Evolutionary conservation across 2,888 invertebrate species (phyloP).

Genomic region (Litoditis marina): DNA sequence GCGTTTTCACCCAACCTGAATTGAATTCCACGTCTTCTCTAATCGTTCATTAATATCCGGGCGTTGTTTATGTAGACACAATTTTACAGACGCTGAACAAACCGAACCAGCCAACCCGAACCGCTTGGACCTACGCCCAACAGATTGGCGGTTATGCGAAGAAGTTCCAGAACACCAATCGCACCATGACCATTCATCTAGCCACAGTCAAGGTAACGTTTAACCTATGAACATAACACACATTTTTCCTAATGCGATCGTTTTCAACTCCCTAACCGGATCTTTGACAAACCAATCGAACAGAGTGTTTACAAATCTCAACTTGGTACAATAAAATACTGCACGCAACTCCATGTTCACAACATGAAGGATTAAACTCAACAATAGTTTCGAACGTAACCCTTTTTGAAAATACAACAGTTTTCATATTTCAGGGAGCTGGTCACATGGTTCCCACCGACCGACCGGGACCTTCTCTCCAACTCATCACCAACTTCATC

Average conservation of each 20-base stretch:
- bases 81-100: too few relatives aligned
- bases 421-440: conserved; percentile 65
- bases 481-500: conserved; percentile 72
- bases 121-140: conserved; percentile 33
- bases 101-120: conserved; percentile 16
- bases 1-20: too few relatives aligned
- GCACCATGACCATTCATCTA: conserved; percentile 30
- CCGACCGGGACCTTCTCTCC: conserved; percentile 76
- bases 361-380: neutral
- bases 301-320: too few relatives aligned
- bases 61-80: too few relatives aligned
- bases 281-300: too few relatives aligned
- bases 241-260: too few relatives aligned
- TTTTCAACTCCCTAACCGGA: too few relatives aligned
- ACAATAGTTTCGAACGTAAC: neutral
- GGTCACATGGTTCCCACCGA: conserved; percentile 80
- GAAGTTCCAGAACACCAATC: conserved; percentile 30
- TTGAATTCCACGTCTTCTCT: too few relatives aligned
- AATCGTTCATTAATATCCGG: too few relatives aligned
- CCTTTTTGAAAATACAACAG: too few relatives aligned
- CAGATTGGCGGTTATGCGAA: conserved; percentile 41
- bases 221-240: neutral
- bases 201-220: conserved; percentile 41
- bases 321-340: neutral
- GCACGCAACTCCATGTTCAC: neutral